phyloP scores from a whole-genome alignment of 2,797 vertebrate genomes.

The Takifugu ocellatus region DNA sequence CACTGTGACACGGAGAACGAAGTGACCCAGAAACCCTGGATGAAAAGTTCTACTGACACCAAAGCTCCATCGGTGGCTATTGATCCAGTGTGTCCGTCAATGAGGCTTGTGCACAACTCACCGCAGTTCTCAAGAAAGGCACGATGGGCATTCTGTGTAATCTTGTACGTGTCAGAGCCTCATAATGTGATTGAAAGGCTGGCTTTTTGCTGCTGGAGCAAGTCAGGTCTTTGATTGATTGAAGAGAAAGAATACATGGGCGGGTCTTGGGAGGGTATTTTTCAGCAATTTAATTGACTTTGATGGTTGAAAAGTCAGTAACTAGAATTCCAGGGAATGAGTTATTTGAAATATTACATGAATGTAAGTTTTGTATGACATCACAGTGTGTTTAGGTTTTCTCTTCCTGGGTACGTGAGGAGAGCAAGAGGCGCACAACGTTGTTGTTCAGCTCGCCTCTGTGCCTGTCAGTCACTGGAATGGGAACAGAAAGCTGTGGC shows the following conservation, averaged over 20 bases:
- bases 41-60: slow-evolving; percentile 33
- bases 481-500: slow-evolving; percentile 57
- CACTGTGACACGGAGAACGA: slow-evolving; percentile 15
- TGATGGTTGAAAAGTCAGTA: not conserved
- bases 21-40: slow-evolving; percentile 41
- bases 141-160: not conserved
- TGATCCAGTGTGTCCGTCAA: slow-evolving; percentile 28
- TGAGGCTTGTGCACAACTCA: slow-evolving; percentile 3
- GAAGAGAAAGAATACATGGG: not conserved
- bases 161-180: not conserved
- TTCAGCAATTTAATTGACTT: too few species aligned
- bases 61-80: slow-evolving; percentile 19
- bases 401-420: slow-evolving; percentile 15
- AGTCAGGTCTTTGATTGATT: not conserved
- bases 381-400: slow-evolving; percentile 2
- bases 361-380: not conserved
- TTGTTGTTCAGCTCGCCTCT: slow-evolving; percentile 40
- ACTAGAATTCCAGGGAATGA: not conserved
- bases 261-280: not conserved
- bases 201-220: not conserved
- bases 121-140: slow-evolving; percentile 6
- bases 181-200: not conserved
- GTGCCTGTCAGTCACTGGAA: slow-evolving; percentile 68
- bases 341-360: not conserved
- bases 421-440: slow-evolving; percentile 37